A percentile compares a stretch with the other conserved stretches of the same genome.
phyloP scores from a whole-genome alignment of 2,113 vertebrate genomes.

The Aegotheles bennettii region DNA sequence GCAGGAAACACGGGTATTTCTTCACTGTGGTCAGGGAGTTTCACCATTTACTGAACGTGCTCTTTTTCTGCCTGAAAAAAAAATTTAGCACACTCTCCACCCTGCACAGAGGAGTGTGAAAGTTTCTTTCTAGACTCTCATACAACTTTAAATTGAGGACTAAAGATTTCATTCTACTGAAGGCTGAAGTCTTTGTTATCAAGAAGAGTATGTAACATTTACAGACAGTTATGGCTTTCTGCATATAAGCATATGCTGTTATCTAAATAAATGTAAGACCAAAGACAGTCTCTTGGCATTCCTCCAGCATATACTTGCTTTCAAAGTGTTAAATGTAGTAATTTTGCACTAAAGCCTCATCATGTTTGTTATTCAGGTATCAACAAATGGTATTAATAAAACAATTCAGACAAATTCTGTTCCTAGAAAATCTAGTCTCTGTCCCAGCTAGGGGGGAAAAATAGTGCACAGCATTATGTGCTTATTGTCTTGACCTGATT shows the following conservation, averaged over 20 bases:
- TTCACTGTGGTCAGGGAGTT: background rate
- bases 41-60: accelerated
- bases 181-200: background rate
- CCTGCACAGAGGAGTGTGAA: accelerated
- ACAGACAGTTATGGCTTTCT: background rate
- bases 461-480: background rate
- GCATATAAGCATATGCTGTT: background rate
- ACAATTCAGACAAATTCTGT: background rate
- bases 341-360: background rate
- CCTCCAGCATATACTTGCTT: background rate
- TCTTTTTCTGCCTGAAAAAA: background rate
- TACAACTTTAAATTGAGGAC: background rate
- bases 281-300: background rate
- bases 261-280: background rate
- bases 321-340: background rate
- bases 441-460: background rate
- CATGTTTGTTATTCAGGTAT: background rate
- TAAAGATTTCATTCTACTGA: background rate
- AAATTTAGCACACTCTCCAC: background rate
- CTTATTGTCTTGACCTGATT: background rate
- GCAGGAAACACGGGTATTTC: accelerated
- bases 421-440: background rate
- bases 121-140: background rate
- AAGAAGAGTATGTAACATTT: background rate
- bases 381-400: background rate